phyloP scores from a whole-genome alignment of 2,113 vertebrate species.

The Chaenocephalus aceratus region DNA sequence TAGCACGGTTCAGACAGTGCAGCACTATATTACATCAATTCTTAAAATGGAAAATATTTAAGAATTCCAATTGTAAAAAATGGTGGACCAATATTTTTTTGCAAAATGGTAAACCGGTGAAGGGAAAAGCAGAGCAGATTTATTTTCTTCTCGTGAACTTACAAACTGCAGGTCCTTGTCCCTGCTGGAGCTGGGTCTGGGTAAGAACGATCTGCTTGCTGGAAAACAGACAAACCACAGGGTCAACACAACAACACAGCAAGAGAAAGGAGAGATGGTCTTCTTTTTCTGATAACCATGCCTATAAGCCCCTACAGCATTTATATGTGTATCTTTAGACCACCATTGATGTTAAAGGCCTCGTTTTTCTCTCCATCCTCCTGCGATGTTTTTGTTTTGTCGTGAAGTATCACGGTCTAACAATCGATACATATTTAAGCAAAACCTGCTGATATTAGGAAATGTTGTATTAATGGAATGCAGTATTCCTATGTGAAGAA shows the following conservation, averaged over 20 bases:
- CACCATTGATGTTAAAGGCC: neutral
- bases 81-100: neutral
- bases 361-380: neutral
- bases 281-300: neutral
- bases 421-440: constrained; percentile 49
- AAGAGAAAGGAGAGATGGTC: neutral
- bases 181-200: constrained; percentile 63
- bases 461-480: constrained; percentile 56
- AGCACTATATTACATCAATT: neutral
- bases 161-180: constrained; percentile 76
- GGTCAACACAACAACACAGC: constrained; percentile 34
- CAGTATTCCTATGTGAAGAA: constrained; percentile 51
- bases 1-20: neutral
- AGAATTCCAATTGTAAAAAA: too few relatives aligned
- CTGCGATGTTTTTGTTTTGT: constrained; percentile 3
- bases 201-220: constrained; percentile 56
- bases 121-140: constrained; percentile 2
- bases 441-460: constrained; percentile 50
- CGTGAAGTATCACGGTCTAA: constrained; percentile 12
- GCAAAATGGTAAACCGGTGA: neutral
- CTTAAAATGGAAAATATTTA: neutral
- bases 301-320: neutral
- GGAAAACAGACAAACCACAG: constrained; percentile 52
- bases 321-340: neutral
- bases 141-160: constrained; percentile 56